Evolutionary conservation across 2,888 invertebrate species (phyloP).

Genomic region (Microctonus aethiopoides): DNA sequence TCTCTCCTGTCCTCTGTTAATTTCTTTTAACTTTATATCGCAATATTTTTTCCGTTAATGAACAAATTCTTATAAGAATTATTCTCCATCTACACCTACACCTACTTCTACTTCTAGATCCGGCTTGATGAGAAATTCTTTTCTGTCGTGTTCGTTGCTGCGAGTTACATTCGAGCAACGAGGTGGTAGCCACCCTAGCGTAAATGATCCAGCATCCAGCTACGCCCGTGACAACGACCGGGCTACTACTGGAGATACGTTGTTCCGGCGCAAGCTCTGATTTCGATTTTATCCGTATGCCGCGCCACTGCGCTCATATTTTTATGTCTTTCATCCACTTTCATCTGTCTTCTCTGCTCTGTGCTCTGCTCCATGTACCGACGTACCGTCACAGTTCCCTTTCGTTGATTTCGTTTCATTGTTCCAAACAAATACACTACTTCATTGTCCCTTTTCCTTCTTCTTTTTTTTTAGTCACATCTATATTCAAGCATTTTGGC

Average conservation of each 20-base stretch:
- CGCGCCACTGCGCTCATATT: constrained; percentile 52
- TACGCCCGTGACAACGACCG: constrained; percentile 65
- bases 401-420: too few relatives aligned
- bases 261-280: constrained; percentile 62
- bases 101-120: constrained; percentile 44
- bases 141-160: constrained; percentile 40
- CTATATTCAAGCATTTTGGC: not conserved
- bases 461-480: too few relatives aligned
- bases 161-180: constrained; percentile 42
- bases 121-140: constrained; percentile 38
- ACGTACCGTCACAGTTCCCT: constrained; percentile 34
- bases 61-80: too few relatives aligned
- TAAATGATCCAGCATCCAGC: constrained; percentile 60
- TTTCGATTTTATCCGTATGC: constrained; percentile 56
- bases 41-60: too few relatives aligned
- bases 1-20: not conserved
- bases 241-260: constrained; percentile 60
- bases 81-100: constrained; percentile 44
- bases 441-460: too few relatives aligned
- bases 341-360: not conserved
- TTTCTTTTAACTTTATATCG: not conserved
- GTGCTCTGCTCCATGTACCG: not conserved
- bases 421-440: too few relatives aligned
- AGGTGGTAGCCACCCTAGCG: constrained; percentile 46
- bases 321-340: constrained; percentile 29